Percentiles rank a stretch among this genome's conserved stretches.
Conservation (phyloP, 1,140 invertebrate genomes). For the Ericerus pela region DNA sequence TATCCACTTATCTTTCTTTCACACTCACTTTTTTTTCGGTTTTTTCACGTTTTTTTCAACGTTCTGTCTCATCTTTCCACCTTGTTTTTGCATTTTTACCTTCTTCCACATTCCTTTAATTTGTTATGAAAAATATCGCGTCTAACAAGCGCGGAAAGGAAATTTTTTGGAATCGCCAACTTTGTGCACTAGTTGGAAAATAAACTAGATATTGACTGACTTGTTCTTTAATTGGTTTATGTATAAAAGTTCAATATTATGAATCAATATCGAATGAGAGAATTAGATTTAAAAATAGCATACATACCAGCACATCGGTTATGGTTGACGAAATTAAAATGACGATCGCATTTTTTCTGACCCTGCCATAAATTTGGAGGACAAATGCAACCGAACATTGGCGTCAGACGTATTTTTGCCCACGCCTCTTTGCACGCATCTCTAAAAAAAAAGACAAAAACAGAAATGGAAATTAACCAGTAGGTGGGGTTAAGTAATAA, state of each 20-base stretch:
- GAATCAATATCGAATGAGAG: background rate
- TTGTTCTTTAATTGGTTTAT: too few species aligned
- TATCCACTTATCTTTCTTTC: background rate
- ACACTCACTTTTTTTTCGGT: slow-evolving; percentile 6
- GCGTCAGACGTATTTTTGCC: slow-evolving; percentile 62
- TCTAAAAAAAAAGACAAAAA: slow-evolving; percentile 37
- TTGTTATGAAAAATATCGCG: background rate
- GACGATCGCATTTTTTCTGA: slow-evolving; percentile 69
- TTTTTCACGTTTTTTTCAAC: slow-evolving; percentile 9
- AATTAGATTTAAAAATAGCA: background rate
- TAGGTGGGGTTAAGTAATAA: too few species aligned
- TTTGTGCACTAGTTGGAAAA: too few species aligned
- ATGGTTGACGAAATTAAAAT: slow-evolving; percentile 72
- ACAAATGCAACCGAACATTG: slow-evolving; percentile 80
- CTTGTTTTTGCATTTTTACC: slow-evolving; percentile 4
- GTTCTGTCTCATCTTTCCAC: slow-evolving; percentile 7
- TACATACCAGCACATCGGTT: slow-evolving; percentile 85
- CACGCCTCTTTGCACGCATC: slow-evolving; percentile 67
- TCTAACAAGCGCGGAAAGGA: too few species aligned
- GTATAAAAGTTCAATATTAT: too few species aligned
- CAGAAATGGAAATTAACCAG: too few species aligned
- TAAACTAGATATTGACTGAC: too few species aligned
- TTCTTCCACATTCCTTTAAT: background rate
- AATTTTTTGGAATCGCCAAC: too few species aligned
- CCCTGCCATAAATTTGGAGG: slow-evolving; percentile 56